Base-by-base conservation (phyloP, 2,888 invertebrate species). In the Philaethria dido region DNA sequence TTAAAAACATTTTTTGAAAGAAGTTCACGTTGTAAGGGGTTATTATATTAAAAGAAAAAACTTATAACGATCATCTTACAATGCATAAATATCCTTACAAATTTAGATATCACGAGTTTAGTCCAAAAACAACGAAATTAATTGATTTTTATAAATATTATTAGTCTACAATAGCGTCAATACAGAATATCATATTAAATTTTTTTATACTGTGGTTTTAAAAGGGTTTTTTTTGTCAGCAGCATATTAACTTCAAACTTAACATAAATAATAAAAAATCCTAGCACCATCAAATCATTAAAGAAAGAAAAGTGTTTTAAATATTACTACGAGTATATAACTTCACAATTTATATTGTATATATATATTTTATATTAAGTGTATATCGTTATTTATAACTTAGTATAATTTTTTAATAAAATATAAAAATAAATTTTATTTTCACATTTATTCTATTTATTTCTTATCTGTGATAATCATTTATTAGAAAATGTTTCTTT, bases 41-140 rank as follows among this genome's bases (percentile, higher is more conserved):
- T 57, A 16, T 42, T 42, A 25, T 57, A 57, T 25, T 9, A 57
- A 11, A 57, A 42, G 18, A 20, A 39, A 57, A 36, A 25, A n/a
- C 20, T 45, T 16, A 45, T 55, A 42, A 42, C 42, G 16, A 16
- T 42, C n/a, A 25, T 9, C 57, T 42, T 57, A 16, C 42, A 5
- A 42, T n/a, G 11, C 2, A 25, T 57, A 42, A 42, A 11, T 57
- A 22, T 57, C 42, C 57, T 42, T 57, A 16, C 39, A 57, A n/a
- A 8, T 29, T 16, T 11, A 57, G 18, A 8, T 20, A 42, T 11
- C 8, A 3, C 9, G 25, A 22, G 36, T 3, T 39, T 20, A 14
- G 20, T 55, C 14, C 11, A 25, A 42, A 20, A 3, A 29, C 4
- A 52, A 52, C 1, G 3, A 52, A 52, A 29, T 29, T 11, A 50